Conservation (phyloP, 30 jellyfish, hydroid and myxozoan genomes). For the Pelagia noctiluca region DNA sequence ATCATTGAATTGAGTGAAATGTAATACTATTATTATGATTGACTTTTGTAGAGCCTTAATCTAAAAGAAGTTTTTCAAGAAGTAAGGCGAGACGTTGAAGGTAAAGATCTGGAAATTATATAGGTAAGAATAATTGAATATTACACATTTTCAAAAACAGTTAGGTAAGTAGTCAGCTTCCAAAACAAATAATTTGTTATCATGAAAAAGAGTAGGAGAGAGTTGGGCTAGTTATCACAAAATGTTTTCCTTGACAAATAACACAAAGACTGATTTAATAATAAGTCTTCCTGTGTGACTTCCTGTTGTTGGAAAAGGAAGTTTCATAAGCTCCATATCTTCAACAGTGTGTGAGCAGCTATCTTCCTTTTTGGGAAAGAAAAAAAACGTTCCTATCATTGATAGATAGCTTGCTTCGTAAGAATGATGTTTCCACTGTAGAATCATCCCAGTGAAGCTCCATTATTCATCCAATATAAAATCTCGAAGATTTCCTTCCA, state of each 20-base stretch:
- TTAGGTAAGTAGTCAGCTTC: too few species aligned
- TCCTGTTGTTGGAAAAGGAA: slow-evolving; percentile 61
- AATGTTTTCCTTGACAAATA: background rate
- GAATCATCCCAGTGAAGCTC: slow-evolving; percentile 29
- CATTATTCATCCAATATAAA: slow-evolving; percentile 39
- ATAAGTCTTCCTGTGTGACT: background rate
- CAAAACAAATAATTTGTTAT: too few species aligned
- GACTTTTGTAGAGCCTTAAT: too few species aligned
- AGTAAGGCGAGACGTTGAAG: too few species aligned
- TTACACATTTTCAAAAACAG: too few species aligned
- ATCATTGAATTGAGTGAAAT: too few species aligned
- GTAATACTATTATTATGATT: too few species aligned
- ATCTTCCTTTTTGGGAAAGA: slow-evolving; percentile 44
- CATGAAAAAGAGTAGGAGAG: background rate
- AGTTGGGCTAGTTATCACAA: background rate
- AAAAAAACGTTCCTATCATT: slow-evolving; percentile 34
- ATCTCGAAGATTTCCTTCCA: slow-evolving; percentile 44
- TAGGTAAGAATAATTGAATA: too few species aligned
- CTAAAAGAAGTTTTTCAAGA: too few species aligned
- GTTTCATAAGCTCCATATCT: slow-evolving; percentile 49
- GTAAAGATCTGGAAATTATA: too few species aligned
- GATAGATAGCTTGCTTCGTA: slow-evolving; percentile 57
- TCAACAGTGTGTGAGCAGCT: slow-evolving; percentile 37
- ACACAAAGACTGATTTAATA: background rate
- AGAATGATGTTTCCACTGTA: slow-evolving; percentile 57